Percentiles rank a stretch among this genome's conserved stretches.
Evolutionary conservation across 2,113 vertebrate species (phyloP).

Genomic region (Urocolius indicus): DNA sequence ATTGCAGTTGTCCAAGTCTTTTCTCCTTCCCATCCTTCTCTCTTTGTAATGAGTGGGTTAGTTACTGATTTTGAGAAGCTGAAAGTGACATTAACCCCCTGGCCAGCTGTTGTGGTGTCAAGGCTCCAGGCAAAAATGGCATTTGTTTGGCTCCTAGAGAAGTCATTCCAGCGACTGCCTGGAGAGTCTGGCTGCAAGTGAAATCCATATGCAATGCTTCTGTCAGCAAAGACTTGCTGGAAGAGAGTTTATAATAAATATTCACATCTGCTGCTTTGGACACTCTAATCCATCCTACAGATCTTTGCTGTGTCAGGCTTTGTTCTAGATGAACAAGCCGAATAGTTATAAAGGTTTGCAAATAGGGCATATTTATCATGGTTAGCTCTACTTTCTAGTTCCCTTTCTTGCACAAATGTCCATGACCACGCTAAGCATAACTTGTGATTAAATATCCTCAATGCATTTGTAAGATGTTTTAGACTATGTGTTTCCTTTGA

Average conservation of each 20-base stretch:
- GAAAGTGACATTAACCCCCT: constrained; percentile 6
- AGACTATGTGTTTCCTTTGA: background rate
- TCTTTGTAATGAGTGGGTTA: background rate
- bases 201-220: constrained; percentile 72
- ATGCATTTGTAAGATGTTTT: background rate
- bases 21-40: background rate
- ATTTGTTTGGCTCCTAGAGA: constrained; percentile 59
- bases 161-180: constrained; percentile 44
- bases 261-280: constrained; percentile 80
- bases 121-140: constrained; percentile 4
- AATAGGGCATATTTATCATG: constrained; percentile 77
- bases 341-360: constrained; percentile 75
- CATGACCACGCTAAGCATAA: background rate
- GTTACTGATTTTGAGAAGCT: constrained; percentile 23
- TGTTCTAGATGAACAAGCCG: constrained; percentile 76
- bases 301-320: constrained; percentile 82
- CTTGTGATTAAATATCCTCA: constrained; percentile 33
- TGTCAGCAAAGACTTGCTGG: constrained; percentile 76
- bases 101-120: constrained; percentile 7
- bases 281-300: constrained; percentile 80
- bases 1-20: background rate
- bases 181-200: constrained; percentile 47
- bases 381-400: constrained; percentile 67
- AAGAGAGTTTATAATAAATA: constrained; percentile 79
- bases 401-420: constrained; percentile 40